These are phyloP conservation scores for Drosophila pseudoobscura DNA, from an alignment of 1,140 invertebrate species.

Conservation along the genomic window DNA sequence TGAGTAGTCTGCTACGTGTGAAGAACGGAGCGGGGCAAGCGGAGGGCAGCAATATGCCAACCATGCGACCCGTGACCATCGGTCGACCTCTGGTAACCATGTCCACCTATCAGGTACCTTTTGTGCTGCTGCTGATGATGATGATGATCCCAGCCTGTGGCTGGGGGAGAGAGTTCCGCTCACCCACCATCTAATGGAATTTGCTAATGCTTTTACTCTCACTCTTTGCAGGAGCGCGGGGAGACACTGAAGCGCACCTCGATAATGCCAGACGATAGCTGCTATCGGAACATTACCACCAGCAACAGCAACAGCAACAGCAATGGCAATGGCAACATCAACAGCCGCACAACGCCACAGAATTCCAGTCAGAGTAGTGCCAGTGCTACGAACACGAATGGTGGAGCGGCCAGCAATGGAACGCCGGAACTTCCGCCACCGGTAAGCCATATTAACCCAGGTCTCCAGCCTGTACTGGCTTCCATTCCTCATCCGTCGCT, in stretches of 20 bases:
- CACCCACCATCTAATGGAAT: neutral
- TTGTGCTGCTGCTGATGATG: neutral
- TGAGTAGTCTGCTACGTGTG: constrained; percentile 70
- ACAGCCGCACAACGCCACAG: constrained; percentile 33
- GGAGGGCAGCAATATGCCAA: constrained; percentile 51
- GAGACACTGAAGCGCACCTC: constrained; percentile 77
- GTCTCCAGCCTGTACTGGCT: neutral
- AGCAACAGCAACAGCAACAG: constrained; percentile 23
- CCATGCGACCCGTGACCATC: constrained; percentile 69
- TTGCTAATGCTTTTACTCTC: neutral
- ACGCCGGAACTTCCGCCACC: constrained; percentile 84
- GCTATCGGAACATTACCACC: constrained; percentile 67
- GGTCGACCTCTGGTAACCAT: constrained; percentile 61
- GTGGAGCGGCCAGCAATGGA: constrained; percentile 43
- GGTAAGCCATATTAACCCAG: constrained; percentile 82
- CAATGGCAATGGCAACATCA: constrained; percentile 26
- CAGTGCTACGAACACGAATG: constrained; percentile 15
- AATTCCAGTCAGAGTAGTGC: neutral
- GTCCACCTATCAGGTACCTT: constrained; percentile 65
- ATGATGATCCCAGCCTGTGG: neutral
- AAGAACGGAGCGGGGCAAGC: constrained; percentile 30
- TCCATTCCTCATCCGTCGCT: no score
- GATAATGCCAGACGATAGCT: constrained; percentile 75
- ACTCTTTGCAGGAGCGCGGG: constrained; percentile 53
- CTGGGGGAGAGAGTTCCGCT: no score